Conservation (phyloP, 2,113 vertebrate species). For the Callithrix jacchus region DNA sequence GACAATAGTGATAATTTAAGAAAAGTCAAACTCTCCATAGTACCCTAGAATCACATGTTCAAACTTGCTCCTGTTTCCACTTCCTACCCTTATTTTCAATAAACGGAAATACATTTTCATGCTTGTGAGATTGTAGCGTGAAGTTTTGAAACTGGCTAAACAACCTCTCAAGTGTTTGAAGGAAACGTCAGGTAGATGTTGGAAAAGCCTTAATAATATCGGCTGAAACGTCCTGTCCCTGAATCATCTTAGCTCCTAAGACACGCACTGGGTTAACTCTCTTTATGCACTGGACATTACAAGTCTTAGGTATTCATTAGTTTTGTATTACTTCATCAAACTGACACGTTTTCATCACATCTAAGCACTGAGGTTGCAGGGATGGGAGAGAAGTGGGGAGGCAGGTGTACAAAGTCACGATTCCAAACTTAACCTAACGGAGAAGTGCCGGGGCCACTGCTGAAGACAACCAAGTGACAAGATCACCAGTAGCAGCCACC, state of each 20-base stretch:
- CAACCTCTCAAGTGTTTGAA: not conserved
- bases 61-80: not conserved
- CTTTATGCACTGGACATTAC: too few species aligned
- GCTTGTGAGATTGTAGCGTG: not conserved
- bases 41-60: not conserved
- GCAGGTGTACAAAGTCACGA: not conserved
- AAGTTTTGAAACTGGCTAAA: not conserved
- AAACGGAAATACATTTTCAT: not conserved
- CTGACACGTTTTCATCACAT: not conserved
- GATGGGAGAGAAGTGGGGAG: not conserved
- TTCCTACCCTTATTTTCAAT: not conserved
- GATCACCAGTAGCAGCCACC: not conserved
- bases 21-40: not conserved
- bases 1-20: not conserved
- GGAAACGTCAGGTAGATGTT: not conserved
- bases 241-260: not conserved
- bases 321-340: not conserved
- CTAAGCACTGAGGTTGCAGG: not conserved
- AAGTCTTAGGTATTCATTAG: rapidly evolving
- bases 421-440: not conserved
- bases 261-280: not conserved
- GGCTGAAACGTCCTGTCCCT: not conserved
- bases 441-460: not conserved
- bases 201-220: not conserved
- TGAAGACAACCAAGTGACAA: not conserved